Base-by-base conservation (phyloP, 2,113 vertebrate genomes). In the Lophotis ruficrista region DNA sequence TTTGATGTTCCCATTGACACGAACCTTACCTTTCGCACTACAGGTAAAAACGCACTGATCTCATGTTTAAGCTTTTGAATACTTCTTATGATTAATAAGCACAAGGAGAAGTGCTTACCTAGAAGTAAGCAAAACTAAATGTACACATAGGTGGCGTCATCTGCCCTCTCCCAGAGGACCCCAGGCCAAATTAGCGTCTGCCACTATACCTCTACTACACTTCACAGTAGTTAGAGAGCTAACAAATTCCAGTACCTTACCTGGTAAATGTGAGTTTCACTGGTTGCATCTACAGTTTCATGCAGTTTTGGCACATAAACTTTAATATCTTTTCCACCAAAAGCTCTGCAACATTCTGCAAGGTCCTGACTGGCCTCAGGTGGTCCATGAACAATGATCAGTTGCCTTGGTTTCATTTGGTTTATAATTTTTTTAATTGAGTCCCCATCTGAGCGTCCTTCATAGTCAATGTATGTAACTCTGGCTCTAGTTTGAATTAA, bases 401-500 rank as follows among this genome's bases (percentile, higher is more conserved):
- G 95, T 96, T 99, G 99, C 23, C 99, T 98, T 33, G 99, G 99
- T 79, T 99, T 99, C 99, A 99, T 99, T 97, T 99, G 99, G 97
- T 99, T 99, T 90, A 99, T 99, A 56, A 99, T 99, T 98, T 99
- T 99, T 96, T 99, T 99, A 97, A 99, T 99, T 89, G 99, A 99
- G 96, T 99, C 99, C 2, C 99, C 99, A 37, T 99, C 99, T 22
- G 99, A 99, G 61, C 99, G 99, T 54, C 99, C 99, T 98, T 99
- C 99, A 18, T 99, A 99, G 97, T 99, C 99, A 83, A 99, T 99
- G 89, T 99, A 99, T 0, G 99, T 99, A 83, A 99, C 98, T 86
- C 99, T 98, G 54, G 99, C 99, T 98, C 99, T 99, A 96, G 47
- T 90, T 53, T 51, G 7, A 91, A 84, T 31, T 51, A 61, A 96